Base-by-base conservation (phyloP, 2,888 invertebrate species). In the Agonum fuliginosum region DNA sequence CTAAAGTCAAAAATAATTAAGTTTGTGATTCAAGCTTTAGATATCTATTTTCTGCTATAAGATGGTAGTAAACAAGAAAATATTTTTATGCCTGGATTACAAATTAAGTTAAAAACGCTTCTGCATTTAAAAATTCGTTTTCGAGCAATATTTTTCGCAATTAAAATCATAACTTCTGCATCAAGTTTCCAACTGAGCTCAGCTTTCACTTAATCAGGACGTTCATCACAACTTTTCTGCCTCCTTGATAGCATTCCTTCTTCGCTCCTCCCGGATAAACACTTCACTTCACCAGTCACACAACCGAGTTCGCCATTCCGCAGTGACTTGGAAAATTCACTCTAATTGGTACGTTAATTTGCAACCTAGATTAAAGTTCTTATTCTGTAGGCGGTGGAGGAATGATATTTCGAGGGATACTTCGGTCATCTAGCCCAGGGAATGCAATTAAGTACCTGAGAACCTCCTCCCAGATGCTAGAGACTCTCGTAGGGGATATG, bases 301-400 rank as follows among this genome's bases (percentile, higher is more conserved):
- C 27, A 62, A 30, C 58, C 14, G 10, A 62, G 14, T 30, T 20
- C 27, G 58, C 17, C 27, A 19, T 30, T 62, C 58, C 58, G 58
- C 58, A 62, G 6, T 27, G 27, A 34, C 58, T 17, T 62, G 58
- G 58, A 30, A 62, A 62, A 62, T 30, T 62, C 41, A 24, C 30
- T 41, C 37, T 67, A 67, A 67, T 67, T 67, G 67, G 67, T 41
- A 41, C 67, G 67, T 67, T 67, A 37, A 67, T 67, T 67, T 41
- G 41, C 41, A 37, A 41, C 43, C 41, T 41, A 41, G 41, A 67
- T 67, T 67, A 67, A 67, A 67, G 67, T 41, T 67, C 41, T 67
- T 41, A 41, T 67, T 67, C 65, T 65, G 14, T 12, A 37, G 65
- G 17, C 12, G 19, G n/a, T 12, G 54, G 8, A 12, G 54, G 5